Evolutionary conservation across 2,797 vertebrate species (phyloP), one percentile per base, ranked within the genome.

Genomic region (Chelon auratus): DNA sequence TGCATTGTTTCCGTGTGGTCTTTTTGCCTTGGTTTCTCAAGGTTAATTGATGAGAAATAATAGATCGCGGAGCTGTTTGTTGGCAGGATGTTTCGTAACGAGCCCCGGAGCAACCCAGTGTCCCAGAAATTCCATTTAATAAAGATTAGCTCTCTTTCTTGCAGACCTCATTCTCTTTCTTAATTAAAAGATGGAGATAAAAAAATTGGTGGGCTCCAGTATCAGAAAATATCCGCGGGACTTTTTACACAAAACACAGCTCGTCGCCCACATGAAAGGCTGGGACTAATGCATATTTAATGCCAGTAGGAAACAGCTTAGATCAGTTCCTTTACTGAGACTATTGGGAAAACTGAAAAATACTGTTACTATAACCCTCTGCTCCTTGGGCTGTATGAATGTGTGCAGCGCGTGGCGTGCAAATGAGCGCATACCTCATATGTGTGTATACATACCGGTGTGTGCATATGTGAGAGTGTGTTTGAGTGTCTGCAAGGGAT

Each of bases 111-210:
- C 92, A 68, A 89, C 61, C 86, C 82, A 88, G 66, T 90, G 90
- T 90, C 90, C 93, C 90, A 91, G 93, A 93, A 94, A 94, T 92
- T 93, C 88, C 89, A 94, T 93, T 94, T 94, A 94, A 94, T 94
- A 94, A 93, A 94, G 92, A 93, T 92, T 93, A 92, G 89, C 86
- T 88, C 83, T 52, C 79, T 87, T 92, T 91, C 90, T 86, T 68
- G n/a, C 80, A 89, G 91, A 90, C 89, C 88, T 91, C 76, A 90
- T 93, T 93, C 87, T 89, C 82, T 71, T 82, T 81, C 89, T 89
- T 94, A 93, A 93, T 93, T 94, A 94, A 94, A 93, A 92, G 85
- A 91, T 86, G 84, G 83, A 91, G 93, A 93, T 93, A 89, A 88
- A 91, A 89, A 91, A 90, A 90, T 72, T 82, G 80, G 80, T 82